Evolutionary conservation across 2,888 invertebrate species (phyloP).

Genomic region (Cephus sareptanus): DNA sequence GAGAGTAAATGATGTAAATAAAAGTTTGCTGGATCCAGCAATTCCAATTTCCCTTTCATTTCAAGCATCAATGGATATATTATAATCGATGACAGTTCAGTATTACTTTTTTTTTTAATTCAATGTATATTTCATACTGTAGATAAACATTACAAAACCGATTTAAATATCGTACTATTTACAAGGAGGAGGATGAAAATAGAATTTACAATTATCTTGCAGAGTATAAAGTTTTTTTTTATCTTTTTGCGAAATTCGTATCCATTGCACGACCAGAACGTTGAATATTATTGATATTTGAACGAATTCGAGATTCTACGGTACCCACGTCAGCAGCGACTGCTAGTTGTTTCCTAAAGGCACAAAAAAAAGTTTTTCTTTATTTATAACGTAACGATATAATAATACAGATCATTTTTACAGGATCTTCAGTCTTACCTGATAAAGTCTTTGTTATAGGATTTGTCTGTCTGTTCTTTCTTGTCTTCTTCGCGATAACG

Average conservation of each 20-base stretch:
- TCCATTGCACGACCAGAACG: conserved; percentile 84
- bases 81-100: too few relatives aligned
- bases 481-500: conserved; percentile 72
- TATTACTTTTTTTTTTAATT: too few relatives aligned
- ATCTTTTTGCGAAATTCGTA: conserved; percentile 82
- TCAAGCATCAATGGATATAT: too few relatives aligned
- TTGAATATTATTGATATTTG: conserved; percentile 92
- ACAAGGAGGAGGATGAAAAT: too few relatives aligned
- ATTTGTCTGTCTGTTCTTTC: conserved; percentile 66
- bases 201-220: too few relatives aligned
- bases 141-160: too few relatives aligned
- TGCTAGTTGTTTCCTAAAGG: conserved; percentile 73
- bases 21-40: conserved; percentile 12
- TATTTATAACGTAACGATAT: too few relatives aligned
- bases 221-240: conserved; percentile 21
- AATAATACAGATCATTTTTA: neutral
- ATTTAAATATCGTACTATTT: too few relatives aligned
- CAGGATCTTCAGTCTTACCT: conserved; percentile 44
- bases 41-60: too few relatives aligned
- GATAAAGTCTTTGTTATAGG: conserved; percentile 67
- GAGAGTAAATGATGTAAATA: conserved; percentile 21
- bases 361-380: too few relatives aligned
- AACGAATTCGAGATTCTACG: conserved; percentile 85
- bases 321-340: conserved; percentile 75
- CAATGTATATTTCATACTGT: too few relatives aligned